These are phyloP conservation scores for Tachuris rubrigastra DNA, from an alignment of 2,113 vertebrate species.

Conservation along the genomic window DNA sequence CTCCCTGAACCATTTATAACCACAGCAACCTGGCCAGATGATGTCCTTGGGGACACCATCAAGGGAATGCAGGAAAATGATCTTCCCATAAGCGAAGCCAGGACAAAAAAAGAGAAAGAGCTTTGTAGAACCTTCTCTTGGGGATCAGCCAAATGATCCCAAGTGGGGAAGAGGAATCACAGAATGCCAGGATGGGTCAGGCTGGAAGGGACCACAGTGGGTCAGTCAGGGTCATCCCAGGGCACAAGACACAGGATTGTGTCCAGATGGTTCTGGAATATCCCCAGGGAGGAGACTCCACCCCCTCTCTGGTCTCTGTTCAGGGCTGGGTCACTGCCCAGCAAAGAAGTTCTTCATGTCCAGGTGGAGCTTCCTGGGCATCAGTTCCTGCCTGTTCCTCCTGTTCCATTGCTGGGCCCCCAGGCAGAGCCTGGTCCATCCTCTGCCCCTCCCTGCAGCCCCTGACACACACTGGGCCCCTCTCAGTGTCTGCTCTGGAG, in stretches of 20 bases:
- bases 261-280: background rate
- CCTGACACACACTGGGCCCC: too few species aligned
- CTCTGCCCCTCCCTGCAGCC: too few species aligned
- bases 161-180: fast-evolving
- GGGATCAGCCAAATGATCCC: background rate
- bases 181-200: background rate
- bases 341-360: background rate
- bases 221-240: background rate
- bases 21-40: background rate
- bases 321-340: background rate
- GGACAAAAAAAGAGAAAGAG: background rate
- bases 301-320: background rate
- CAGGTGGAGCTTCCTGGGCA: background rate
- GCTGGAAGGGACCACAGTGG: background rate
- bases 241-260: background rate
- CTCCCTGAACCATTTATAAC: fast-evolving
- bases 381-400: too few species aligned
- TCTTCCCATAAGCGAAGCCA: background rate
- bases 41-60: background rate
- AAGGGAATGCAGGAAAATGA: fast-evolving
- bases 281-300: background rate
- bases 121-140: background rate
- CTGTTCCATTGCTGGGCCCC: too few species aligned
- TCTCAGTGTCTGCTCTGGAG: too few species aligned
- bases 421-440: too few species aligned